Evolutionary conservation across 2,113 vertebrate genomes (phyloP), one percentile per base, ranked within the genome.

Genomic region (Atherinomorus stipes): DNA sequence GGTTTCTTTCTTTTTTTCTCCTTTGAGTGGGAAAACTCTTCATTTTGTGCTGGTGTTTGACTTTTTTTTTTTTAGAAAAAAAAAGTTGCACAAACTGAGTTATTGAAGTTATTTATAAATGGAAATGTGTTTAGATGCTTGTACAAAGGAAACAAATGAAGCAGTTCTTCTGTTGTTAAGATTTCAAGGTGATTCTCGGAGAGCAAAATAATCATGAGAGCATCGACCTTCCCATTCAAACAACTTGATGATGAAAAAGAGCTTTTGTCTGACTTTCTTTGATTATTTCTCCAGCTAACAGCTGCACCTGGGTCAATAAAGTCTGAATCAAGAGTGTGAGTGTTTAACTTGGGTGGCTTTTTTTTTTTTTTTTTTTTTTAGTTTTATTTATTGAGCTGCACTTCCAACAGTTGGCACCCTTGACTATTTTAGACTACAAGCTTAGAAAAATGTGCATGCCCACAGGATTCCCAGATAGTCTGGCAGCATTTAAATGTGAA

Each of bases 391-490:
- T 52, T 5, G 37, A 83, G 61, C 65, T 3, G n/a, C 58, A 45
- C 37, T 75, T 66, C 67, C 23, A 70, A 61, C 28, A 66, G 74
- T 37, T 49, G 67, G 72, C 74, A 77, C 50, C 62, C 61, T 47
- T 11, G 76, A 75, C 42, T 68, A 64, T 81, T 84, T 85, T 71
- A 74, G 28, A 74, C 78, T n/a, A 1, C 16, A 45, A 25, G 34
- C 16, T 71, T 69, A 77, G 44, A 51, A 21, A 11, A 31, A 44
- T 4, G 11, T 10, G 60, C n/a, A 53, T 83, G 70, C 76, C 86
- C 78, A 78, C 86, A 54, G 75, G 61, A 71, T 86, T 89, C 85
- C 71, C 73, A 80, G 60, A 71, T 59, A 13, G 67, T 75, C 69
- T 83, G 84, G 68, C 63, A 84, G 73, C 73, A 18, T 70, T 88